These are phyloP conservation scores for Phortica variegata DNA, from an alignment of 1,140 invertebrate species.

Conservation along the genomic window DNA sequence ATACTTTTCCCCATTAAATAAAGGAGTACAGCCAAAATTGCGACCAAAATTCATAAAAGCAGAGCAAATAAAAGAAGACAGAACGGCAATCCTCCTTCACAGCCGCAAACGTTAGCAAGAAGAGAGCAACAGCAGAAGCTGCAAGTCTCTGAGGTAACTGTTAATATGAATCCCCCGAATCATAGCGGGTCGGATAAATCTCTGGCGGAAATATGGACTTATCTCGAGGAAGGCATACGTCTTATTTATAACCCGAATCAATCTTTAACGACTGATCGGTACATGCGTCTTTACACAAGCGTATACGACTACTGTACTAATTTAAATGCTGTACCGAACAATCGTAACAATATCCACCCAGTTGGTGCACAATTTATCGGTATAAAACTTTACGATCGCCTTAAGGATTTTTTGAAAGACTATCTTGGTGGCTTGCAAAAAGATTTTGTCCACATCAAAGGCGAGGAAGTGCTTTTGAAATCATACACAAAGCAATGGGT, in stretches of 20 bases:
- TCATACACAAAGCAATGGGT: constrained; percentile 98
- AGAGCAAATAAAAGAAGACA: too few relatives aligned
- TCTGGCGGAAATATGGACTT: constrained; percentile 81
- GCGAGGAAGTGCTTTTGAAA: constrained; percentile 87
- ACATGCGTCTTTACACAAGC: constrained; percentile 92
- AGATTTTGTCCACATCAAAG: constrained; percentile 81
- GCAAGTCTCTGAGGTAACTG: too few relatives aligned
- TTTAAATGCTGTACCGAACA: constrained; percentile 74
- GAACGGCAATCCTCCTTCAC: too few relatives aligned
- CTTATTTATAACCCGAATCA: constrained; percentile 83
- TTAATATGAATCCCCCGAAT: too few relatives aligned
- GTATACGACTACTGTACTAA: constrained; percentile 97
- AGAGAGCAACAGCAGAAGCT: too few relatives aligned
- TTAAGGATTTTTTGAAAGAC: constrained; percentile 86
- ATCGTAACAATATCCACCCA: constrained; percentile 46
- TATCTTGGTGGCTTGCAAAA: constrained; percentile 67
- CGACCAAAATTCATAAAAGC: constrained; percentile 40
- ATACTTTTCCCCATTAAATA: too few relatives aligned
- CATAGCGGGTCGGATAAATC: constrained; percentile 50
- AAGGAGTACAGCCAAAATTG: constrained; percentile 51
- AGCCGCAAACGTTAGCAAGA: too few relatives aligned
- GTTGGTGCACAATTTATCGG: constrained; percentile 91
- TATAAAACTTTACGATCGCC: constrained; percentile 90
- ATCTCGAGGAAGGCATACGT: constrained; percentile 87
- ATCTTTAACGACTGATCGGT: constrained; percentile 79